phyloP scores from a whole-genome alignment of 2,797 vertebrate genomes.

The Phataginus tetradactyla region DNA sequence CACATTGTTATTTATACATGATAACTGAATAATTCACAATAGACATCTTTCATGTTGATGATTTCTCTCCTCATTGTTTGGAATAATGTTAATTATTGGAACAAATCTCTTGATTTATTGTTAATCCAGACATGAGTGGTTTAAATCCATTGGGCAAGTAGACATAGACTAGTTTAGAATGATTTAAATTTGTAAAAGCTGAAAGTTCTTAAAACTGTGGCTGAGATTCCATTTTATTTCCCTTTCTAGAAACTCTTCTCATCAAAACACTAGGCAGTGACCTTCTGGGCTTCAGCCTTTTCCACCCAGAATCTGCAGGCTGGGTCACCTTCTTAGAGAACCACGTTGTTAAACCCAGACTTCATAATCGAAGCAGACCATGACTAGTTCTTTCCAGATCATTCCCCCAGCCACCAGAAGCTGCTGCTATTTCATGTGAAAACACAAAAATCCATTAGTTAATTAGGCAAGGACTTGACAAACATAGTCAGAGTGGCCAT shows the following conservation, averaged over 20 bases:
- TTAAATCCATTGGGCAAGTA: not conserved
- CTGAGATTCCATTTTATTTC: not conserved
- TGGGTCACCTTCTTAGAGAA: not conserved
- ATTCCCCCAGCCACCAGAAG: not conserved
- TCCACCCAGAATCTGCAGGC: not conserved
- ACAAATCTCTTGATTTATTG: not conserved
- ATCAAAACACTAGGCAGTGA: not conserved
- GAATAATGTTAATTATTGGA: not conserved
- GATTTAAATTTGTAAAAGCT: constrained; percentile 3
- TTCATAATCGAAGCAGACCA: not conserved
- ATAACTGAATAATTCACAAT: not conserved
- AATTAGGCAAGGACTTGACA: not conserved
- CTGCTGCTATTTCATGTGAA: not conserved
- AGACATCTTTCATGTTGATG: not conserved
- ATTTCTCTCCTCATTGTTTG: not conserved
- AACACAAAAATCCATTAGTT: not conserved
- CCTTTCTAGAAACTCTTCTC: not conserved
- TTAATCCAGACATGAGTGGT: not conserved
- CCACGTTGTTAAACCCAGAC: not conserved
- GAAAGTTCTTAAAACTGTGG: not conserved
- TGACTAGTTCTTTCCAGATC: not conserved
- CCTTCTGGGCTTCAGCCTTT: not conserved
- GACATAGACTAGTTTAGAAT: not conserved
- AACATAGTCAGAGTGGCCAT: not conserved
- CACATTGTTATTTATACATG: not conserved